Conservation (phyloP, 2,888 invertebrate species). For the Drosophila imparisetae region DNA sequence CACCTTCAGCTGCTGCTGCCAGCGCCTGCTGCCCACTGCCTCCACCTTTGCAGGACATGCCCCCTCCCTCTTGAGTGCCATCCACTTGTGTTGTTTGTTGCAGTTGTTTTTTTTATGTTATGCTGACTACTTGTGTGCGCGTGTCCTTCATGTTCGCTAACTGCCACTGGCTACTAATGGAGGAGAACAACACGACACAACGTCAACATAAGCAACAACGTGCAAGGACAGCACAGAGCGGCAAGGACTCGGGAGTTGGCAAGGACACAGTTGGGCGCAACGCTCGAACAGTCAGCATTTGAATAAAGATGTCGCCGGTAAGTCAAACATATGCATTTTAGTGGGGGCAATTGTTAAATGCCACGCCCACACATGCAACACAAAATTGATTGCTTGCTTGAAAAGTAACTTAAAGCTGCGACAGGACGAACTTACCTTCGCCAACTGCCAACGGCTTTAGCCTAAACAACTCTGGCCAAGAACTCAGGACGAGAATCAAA, state of each 20-base stretch:
- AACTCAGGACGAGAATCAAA: conserved; percentile 22
- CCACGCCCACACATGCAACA: conserved; percentile 59
- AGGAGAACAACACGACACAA: conserved; percentile 5
- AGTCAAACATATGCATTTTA: conserved; percentile 70
- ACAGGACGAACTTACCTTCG: conserved; percentile 78
- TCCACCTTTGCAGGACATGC: conserved; percentile 1
- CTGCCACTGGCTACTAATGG: conserved; percentile 54
- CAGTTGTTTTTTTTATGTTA: conserved; percentile 4
- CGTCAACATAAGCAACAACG: conserved; percentile 23
- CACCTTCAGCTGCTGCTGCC: conserved; percentile 74
- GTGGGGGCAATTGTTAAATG: conserved; percentile 18
- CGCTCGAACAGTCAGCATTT: conserved; percentile 61
- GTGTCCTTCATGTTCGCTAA: conserved; percentile 53
- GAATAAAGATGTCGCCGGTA: conserved; percentile 79
- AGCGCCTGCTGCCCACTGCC: conserved; percentile 14
- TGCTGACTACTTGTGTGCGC: neutral
- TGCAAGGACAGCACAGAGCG: conserved; percentile 5
- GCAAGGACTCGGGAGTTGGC: conserved; percentile 8
- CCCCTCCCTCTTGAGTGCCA: neutral
- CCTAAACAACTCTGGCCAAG: conserved; percentile 50
- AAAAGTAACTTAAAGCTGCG: conserved; percentile 65
- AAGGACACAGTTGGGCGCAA: conserved; percentile 5
- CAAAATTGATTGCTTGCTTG: conserved; percentile 53
- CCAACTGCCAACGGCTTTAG: conserved; percentile 53
- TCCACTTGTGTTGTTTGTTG: neutral